These are phyloP conservation scores for Lepeophtheirus nordmannii DNA, from an alignment of 2,888 invertebrate species.

Conservation along the genomic window DNA sequence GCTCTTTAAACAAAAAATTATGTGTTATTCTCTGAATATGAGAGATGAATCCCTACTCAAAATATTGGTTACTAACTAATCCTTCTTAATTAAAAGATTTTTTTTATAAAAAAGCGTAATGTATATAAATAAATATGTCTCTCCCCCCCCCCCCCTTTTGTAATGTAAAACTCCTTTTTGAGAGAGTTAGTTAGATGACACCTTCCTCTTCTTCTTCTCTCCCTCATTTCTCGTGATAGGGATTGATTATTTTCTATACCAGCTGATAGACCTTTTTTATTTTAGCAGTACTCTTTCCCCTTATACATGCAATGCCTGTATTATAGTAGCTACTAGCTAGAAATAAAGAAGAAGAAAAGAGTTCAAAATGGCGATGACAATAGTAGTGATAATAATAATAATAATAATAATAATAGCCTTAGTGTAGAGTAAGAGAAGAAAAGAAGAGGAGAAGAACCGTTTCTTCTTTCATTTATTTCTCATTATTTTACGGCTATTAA, in stretches of 20 bases:
- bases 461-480: slow-evolving; percentile 1
- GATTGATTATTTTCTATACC: not conserved
- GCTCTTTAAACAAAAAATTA: no score
- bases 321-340: no score
- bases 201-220: not conserved
- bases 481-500: slow-evolving; percentile 8
- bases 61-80: no score
- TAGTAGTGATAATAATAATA: no score
- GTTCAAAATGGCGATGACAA: no score
- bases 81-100: no score
- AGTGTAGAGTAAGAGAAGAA: not conserved
- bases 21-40: no score
- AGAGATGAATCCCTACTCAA: no score
- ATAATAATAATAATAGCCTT: no score
- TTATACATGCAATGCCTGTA: no score
- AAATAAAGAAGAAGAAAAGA: no score
- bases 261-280: not conserved
- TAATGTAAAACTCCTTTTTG: not conserved
- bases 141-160: not conserved
- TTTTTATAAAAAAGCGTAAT: not conserved
- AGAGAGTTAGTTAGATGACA: not conserved
- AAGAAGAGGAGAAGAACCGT: not conserved
- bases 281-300: not conserved
- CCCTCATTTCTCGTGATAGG: not conserved
- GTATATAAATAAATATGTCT: not conserved